Evolutionary conservation across 2,888 invertebrate species (phyloP), one percentile per base, ranked within the genome.

Genomic region (Megalurothrips usitatus): DNA sequence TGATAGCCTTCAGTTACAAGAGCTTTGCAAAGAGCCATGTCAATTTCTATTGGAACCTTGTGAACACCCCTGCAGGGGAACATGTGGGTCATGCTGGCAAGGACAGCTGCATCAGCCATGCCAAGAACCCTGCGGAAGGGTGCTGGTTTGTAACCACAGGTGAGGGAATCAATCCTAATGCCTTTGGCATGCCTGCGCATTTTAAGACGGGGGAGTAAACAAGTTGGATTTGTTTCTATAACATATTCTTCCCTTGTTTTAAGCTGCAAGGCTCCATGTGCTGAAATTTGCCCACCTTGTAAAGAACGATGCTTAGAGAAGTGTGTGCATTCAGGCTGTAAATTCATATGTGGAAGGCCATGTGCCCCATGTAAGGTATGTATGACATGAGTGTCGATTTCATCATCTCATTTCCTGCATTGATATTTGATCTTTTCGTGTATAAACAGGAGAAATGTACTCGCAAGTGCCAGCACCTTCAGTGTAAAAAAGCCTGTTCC

Each of bases 121-220:
- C n/a, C 19, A n/a, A 58, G 58, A 58, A 58, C 58, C 58, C 8
- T 58, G 58, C n/a, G 58, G 58, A 17, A 48, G 47, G 84, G n/a
- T 83, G 83, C 23, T 80, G 79, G 43, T 79, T 80, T 47, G 84
- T 90, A 58, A 85, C 86, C 1, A 87, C 88, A 3, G 82, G 58
- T 58, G 6, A n/a, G 58, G 14, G n/a, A 17, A 4, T 14, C 19
- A 58, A 52, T 52, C 17, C 6, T 14, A 1, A n/a, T 19, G 11
- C 11, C 0, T n/a, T 14, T 58, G 2, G 17, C 14, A 58, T 14
- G 58, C n/a, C 10, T 58, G 6, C 2, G 2, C 34, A 4, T 43
- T 43, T 43, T 43, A 43, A 43, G n/a, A n/a, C n/a, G n/a, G n/a
- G n/a, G n/a, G n/a, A n/a, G n/a, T n/a, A n/a, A n/a, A n/a, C n/a